A percentile compares a stretch with the other conserved stretches of the same genome.
Evolutionary conservation across 2,797 vertebrate species (phyloP).

Genomic region (Echeneis naucrates): DNA sequence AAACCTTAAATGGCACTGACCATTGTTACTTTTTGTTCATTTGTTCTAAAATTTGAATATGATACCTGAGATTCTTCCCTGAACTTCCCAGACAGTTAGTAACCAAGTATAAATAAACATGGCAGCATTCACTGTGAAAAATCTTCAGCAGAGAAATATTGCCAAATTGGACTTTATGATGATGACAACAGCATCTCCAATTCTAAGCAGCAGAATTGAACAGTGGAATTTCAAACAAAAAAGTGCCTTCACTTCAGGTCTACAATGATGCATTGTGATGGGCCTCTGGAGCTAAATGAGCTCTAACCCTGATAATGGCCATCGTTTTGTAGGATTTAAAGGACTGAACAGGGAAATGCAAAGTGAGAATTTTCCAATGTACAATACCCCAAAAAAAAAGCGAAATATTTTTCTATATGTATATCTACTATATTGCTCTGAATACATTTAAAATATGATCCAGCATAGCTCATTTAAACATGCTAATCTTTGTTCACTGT

Average conservation of each 20-base stretch:
- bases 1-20: neutral
- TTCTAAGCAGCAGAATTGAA: constrained; percentile 30
- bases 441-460: neutral
- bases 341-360: neutral
- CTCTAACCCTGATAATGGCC: constrained; percentile 25
- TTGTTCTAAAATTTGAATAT: constrained; percentile 4
- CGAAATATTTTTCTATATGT: too few relatives aligned
- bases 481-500: constrained; percentile 17
- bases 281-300: constrained; percentile 30
- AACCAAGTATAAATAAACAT: constrained; percentile 34
- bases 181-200: constrained; percentile 22
- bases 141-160: constrained; percentile 29
- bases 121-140: constrained; percentile 15
- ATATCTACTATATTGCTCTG: neutral
- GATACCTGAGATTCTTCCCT: constrained; percentile 4
- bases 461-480: constrained; percentile 5
- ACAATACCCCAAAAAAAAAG: too few relatives aligned
- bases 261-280: neutral
- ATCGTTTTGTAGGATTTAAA: constrained; percentile 12
- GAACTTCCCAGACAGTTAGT: constrained; percentile 14
- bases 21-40: neutral
- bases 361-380: neutral
- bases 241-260: constrained; percentile 30
- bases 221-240: constrained; percentile 35
- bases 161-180: constrained; percentile 30